These are phyloP conservation scores for Danio choprae DNA, from an alignment of 2,797 vertebrate genomes.

Conservation along the genomic window DNA sequence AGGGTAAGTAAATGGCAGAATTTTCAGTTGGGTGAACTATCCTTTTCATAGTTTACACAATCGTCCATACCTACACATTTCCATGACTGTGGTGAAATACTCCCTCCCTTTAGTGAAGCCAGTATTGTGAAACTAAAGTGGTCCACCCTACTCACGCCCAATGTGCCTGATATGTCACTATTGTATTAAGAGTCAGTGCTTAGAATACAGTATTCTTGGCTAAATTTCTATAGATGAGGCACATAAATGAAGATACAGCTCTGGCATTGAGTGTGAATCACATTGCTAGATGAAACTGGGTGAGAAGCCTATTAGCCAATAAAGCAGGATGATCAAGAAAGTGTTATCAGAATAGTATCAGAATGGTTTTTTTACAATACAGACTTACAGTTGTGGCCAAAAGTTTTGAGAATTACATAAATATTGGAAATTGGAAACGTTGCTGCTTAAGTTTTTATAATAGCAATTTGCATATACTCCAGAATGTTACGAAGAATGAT, in stretches of 20 bases:
- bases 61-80: conserved; percentile 4
- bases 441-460: too few species aligned
- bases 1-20: too few species aligned
- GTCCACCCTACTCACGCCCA: conserved; percentile 2
- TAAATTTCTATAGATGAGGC: background rate
- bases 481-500: too few species aligned
- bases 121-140: conserved; percentile 29
- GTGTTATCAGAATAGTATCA: background rate
- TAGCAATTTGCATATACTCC: too few species aligned
- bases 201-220: background rate
- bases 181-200: background rate
- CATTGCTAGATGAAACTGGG: conserved; percentile 17
- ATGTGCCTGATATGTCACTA: background rate
- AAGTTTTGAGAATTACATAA: too few species aligned
- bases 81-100: background rate
- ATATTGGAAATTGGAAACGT: too few species aligned
- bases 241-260: background rate
- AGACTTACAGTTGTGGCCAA: too few species aligned
- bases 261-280: conserved; percentile 9
- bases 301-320: background rate
- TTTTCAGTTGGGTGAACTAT: too few species aligned
- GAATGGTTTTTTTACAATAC: background rate
- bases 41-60: background rate
- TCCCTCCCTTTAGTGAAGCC: background rate
- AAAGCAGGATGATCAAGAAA: conserved; percentile 13